Base-by-base conservation (phyloP, 2,888 invertebrate genomes). In the Apeira syringaria region DNA sequence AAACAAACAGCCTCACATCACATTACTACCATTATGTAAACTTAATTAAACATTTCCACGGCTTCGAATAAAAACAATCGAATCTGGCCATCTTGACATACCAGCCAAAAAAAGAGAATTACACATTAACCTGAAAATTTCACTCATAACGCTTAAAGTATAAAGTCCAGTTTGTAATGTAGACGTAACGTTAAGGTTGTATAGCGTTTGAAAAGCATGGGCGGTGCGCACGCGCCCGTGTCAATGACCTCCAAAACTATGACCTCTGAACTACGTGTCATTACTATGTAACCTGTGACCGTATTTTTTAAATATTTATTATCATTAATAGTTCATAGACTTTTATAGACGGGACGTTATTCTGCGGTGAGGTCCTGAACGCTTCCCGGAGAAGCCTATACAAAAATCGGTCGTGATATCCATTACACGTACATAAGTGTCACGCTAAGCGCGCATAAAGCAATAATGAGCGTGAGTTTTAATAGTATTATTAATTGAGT, bases 51-150 rank as follows among this genome's bases (percentile, higher is more conserved):
- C 78, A 78, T 80, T 83, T 82, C 77, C 80, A 80, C 64, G 58
- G 68, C 70, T 74, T 74, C 80, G 82, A 72, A 73, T 81, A 79
- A 79, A 85, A 83, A 85, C 85, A 83, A 86, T 85, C 77, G 70
- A 70, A 82, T 77, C 75, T 72, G 64, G 69, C 56, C 68, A 78
- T 77, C 75, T 74, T n/a, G n/a, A n/a, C n/a, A n/a, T n/a, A n/a
- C n/a, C n/a, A n/a, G n/a, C 8, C 64, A 35, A 22, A 30, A 33
- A 43, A 42, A 3, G 3, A 53, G 0, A 29, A 17, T n/a, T 10
- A n/a, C 5, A 30, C 40, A 29, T 44, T n/a, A 5, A n/a, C 13
- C 12, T 13, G 3, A 11, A 5, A 12, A 29, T 6, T 3, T 5
- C 13, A 39, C 27, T 33, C 45, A 42, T 70, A 65, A 40, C 0